Percentiles rank a stretch among this genome's conserved stretches.
Evolutionary conservation across 2,888 invertebrate genomes (phyloP).

Genomic region (Apamea anceps): DNA sequence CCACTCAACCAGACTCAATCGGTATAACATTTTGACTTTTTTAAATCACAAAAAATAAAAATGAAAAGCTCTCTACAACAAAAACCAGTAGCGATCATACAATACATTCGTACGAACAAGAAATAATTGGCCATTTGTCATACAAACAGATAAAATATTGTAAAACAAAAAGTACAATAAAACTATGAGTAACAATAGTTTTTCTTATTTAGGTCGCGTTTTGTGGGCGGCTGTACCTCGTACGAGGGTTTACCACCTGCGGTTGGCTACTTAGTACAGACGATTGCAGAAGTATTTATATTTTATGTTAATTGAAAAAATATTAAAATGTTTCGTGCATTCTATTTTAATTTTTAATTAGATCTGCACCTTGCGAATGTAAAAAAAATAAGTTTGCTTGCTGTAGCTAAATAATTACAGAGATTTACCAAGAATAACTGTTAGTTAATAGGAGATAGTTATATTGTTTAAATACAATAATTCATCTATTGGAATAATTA

Average conservation of each 20-base stretch:
- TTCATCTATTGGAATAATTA: too few species aligned
- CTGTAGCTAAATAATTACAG: not conserved
- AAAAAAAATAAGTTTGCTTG: not conserved
- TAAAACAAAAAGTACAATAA: conserved; percentile 63
- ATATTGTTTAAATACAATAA: too few species aligned
- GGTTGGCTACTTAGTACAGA: conserved; percentile 43
- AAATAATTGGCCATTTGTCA: conserved; percentile 62
- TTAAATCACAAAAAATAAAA: conserved; percentile 11
- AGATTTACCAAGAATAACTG: not conserved
- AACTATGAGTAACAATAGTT: conserved; percentile 55
- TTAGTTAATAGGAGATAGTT: too few species aligned
- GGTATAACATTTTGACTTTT: not conserved
- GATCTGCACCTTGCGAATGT: not conserved
- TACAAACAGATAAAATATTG: conserved; percentile 58
- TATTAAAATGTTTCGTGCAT: too few species aligned
- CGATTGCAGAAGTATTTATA: conserved; percentile 8
- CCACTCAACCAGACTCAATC: conserved; percentile 14
- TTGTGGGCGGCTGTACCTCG: conserved; percentile 58
- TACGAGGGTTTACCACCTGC: conserved; percentile 56
- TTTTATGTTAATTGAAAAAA: not conserved
- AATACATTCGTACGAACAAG: conserved; percentile 40
- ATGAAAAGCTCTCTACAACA: conserved; percentile 9
- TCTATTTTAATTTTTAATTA: too few species aligned
- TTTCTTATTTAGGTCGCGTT: conserved; percentile 50
- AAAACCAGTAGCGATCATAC: conserved; percentile 33